Percentiles rank a stretch among this genome's conserved stretches.
phyloP scores from a whole-genome alignment of 2,113 vertebrate genomes.

The Tretioscincus oriximinensis region DNA sequence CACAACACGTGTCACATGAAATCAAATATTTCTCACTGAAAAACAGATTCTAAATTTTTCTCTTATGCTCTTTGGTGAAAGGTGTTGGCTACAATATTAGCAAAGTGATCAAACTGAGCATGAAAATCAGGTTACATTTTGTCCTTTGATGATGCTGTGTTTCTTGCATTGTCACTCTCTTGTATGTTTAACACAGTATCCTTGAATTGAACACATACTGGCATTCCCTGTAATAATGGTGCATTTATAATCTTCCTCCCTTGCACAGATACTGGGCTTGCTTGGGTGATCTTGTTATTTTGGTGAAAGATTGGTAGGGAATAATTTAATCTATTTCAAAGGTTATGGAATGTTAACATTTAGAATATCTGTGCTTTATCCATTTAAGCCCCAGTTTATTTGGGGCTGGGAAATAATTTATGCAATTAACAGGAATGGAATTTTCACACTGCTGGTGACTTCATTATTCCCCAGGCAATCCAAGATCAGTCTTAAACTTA shows the following conservation, averaged over 20 bases:
- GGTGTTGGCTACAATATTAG: conserved; percentile 35
- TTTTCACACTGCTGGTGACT: too few species aligned
- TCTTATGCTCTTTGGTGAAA: conserved; percentile 52
- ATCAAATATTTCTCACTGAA: conserved; percentile 38
- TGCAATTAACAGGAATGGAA: too few species aligned
- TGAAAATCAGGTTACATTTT: conserved; percentile 55
- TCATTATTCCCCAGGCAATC: too few species aligned
- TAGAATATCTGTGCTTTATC: conserved; percentile 23
- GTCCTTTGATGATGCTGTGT: conserved; percentile 38
- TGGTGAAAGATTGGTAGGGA: too few species aligned
- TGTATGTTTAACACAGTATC: conserved; percentile 11
- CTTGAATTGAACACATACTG: conserved; percentile 29
- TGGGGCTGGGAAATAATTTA: too few species aligned
- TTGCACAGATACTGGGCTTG: conserved; percentile 7
- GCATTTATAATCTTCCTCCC: conserved; percentile 5
- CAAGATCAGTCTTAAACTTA: too few species aligned
- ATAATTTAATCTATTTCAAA: conserved; percentile 31
- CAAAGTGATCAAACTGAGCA: conserved; percentile 48
- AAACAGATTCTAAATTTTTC: conserved; percentile 51
- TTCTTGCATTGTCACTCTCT: conserved; percentile 42
- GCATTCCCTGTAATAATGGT: conserved; percentile 36
- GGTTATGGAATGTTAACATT: conserved; percentile 15
- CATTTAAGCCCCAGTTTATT: neutral
- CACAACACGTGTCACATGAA: conserved; percentile 33
- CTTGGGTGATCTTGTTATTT: conserved; percentile 14